Conservation (phyloP, 2,113 vertebrate species). For the Zapus hudsonius region DNA sequence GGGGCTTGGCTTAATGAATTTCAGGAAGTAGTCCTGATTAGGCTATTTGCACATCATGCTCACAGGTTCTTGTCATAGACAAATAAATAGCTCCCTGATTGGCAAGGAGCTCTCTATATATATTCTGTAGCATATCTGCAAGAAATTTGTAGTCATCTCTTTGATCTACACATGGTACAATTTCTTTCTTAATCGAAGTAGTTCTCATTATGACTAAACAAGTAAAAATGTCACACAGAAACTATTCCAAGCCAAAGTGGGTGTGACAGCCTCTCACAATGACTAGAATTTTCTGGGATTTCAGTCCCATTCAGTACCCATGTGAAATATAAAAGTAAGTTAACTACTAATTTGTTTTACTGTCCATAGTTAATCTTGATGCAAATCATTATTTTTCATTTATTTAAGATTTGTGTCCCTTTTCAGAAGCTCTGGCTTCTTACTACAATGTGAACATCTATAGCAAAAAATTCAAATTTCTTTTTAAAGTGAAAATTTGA, state of each 20-base stretch:
- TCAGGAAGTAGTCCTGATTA: too few species aligned
- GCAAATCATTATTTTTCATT: conserved; percentile 46
- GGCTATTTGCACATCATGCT: too few species aligned
- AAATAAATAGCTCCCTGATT: too few species aligned
- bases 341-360: conserved; percentile 19
- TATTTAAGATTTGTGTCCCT: conserved; percentile 39
- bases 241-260: not conserved
- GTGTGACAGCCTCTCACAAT: not conserved
- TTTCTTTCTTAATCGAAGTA: not conserved
- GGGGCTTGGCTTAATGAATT: too few species aligned
- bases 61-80: too few species aligned
- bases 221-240: not conserved
- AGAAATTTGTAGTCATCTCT: conserved; percentile 48
- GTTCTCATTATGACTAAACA: not conserved
- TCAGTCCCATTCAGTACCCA: not conserved
- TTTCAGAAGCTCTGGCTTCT: conserved; percentile 9
- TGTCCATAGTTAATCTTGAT: conserved; percentile 29
- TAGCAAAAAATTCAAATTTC: not conserved
- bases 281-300: not conserved
- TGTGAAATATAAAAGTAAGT: conserved; percentile 31
- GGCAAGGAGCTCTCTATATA: too few species aligned
- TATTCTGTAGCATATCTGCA: too few species aligned
- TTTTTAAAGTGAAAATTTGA: not conserved
- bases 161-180: conserved; percentile 19
- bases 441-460: conserved; percentile 8